phyloP scores from a whole-genome alignment of 2,797 vertebrate genomes.

The Tragopan temminckii region DNA sequence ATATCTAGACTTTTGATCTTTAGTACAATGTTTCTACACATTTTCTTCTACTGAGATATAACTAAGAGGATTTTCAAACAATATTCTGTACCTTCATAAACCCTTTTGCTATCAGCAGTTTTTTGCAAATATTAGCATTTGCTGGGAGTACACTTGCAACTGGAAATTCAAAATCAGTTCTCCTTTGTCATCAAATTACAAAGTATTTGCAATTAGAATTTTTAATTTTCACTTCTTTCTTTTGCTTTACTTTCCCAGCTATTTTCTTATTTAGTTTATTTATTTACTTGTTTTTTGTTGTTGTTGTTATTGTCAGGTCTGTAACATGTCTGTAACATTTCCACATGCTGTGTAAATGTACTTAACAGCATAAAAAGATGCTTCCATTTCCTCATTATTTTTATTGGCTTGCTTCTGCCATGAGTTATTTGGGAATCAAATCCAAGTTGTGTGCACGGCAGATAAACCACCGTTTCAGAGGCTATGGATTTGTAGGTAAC shows the following conservation, averaged over 20 bases:
- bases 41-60: not conserved
- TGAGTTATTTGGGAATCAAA: constrained; percentile 51
- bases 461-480: not conserved
- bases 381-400: not conserved
- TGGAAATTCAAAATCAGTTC: not conserved
- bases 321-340: not conserved
- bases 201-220: not conserved
- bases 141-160: not conserved
- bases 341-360: rapidly evolving
- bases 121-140: not conserved
- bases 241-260: not conserved
- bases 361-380: not conserved
- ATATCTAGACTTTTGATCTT: constrained; percentile 21
- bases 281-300: not conserved
- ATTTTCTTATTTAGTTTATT: not conserved
- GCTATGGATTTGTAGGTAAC: constrained; percentile 1
- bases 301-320: not conserved
- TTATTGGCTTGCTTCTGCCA: not conserved
- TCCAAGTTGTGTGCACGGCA: constrained; percentile 5
- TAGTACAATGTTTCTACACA: not conserved
- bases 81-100: not conserved
- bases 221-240: not conserved
- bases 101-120: not conserved
- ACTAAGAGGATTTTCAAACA: not conserved
- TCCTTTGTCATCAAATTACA: not conserved